Conservation (phyloP, 2,113 vertebrate species). For the Engystomops pustulosus region DNA sequence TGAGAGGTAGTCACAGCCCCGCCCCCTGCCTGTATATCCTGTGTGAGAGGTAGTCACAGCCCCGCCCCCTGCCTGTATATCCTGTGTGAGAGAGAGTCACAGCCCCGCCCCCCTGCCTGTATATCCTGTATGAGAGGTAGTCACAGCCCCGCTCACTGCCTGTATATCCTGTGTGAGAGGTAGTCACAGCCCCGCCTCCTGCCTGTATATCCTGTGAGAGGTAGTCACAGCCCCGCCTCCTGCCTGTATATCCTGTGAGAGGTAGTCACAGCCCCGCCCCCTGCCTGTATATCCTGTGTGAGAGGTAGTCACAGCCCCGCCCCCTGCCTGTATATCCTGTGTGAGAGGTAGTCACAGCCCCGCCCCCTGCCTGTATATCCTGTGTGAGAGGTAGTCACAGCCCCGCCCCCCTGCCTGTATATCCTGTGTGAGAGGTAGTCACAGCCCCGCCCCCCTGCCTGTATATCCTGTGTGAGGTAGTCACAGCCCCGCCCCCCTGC, state of each 20-base stretch:
- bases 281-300: not conserved
- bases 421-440: not conserved
- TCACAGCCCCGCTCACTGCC: not conserved
- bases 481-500: not conserved
- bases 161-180: not conserved
- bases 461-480: not conserved
- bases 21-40: not conserved
- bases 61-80: not conserved
- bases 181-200: not conserved
- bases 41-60: not conserved
- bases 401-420: not conserved
- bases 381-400: not conserved
- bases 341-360: not conserved
- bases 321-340: not conserved
- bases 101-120: not conserved
- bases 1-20: not conserved
- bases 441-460: not conserved
- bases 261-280: not conserved
- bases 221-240: not conserved
- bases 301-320: not conserved
- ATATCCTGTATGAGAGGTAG: not conserved
- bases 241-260: not conserved
- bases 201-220: not conserved
- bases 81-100: not conserved
- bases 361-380: not conserved